Base-by-base conservation (phyloP, 2,888 invertebrate genomes). In the Diarsia mendica region DNA sequence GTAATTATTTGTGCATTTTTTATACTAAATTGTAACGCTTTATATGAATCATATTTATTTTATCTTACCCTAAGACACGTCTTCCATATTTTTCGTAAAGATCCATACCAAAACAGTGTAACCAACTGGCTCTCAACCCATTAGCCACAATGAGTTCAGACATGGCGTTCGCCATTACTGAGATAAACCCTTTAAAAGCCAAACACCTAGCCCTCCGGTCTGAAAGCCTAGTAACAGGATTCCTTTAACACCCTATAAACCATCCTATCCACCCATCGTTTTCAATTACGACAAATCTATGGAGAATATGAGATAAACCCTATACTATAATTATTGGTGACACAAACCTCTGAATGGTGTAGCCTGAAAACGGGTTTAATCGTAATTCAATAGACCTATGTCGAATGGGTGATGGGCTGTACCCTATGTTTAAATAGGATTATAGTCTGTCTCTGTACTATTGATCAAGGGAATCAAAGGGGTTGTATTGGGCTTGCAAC, bases 341-440 rank as follows among this genome's bases (percentile, higher is more conserved):
- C 49, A 28, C 11, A 48, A 39, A 1, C 2, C 11, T 13, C 11
- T n/a, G 28, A 67, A 65, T n/a, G 23, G 20, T 75, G 13, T 44
- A 49, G 39, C 33, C 39, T 15, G n/a, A 10, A 6, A 80, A 58
- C 61, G 18, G 72, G 46, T 33, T 68, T 49, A 63, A 65, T 61
- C 61, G 20, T 58, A 69, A 72, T 63, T 68, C 55, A 51, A 82
- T 77, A 72, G n/a, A 51, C n/a, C 13, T 28, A 13, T 65, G 13
- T 49, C 20, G 55, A 44, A 82, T 33, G n/a, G 67, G 15, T 28
- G 23, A 49, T 18, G 49, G 46, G 10, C 13, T 46, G 13, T 46
- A 8, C n/a, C 18, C 55, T 66, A 11, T 49, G 46, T 68, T 53
- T 65, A 55, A 82, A 60, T 28, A 44, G 60, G 72, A 82, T 82